phyloP scores from a whole-genome alignment of 2,113 vertebrate genomes.

The Carollia perspicillata region DNA sequence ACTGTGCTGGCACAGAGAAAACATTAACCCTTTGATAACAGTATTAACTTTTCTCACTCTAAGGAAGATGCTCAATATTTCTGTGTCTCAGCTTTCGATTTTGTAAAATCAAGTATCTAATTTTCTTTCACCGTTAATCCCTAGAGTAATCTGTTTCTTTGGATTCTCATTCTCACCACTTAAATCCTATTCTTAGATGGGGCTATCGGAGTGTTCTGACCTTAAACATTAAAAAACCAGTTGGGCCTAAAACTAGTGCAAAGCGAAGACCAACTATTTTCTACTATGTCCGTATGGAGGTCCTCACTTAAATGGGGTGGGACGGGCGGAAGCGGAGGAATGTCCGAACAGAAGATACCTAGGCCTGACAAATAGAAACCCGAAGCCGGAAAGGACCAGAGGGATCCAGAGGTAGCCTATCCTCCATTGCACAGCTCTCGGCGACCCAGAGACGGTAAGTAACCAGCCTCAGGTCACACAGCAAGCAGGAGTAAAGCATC shows the following conservation, averaged over 20 bases:
- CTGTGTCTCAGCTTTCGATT: neutral
- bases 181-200: neutral
- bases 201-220: neutral
- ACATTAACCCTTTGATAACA: neutral
- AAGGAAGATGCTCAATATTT: neutral
- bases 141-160: neutral
- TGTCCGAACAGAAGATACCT: neutral
- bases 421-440: neutral
- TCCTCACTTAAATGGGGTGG: neutral
- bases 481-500: neutral
- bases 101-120: neutral
- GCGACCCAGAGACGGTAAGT: neutral
- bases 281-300: neutral
- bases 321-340: too few relatives aligned
- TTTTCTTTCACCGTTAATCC: neutral
- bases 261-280: neutral
- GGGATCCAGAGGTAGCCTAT: neutral
- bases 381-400: neutral
- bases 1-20: neutral
- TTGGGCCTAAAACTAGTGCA: neutral
- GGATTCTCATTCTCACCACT: neutral
- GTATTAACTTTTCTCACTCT: conserved; percentile 17
- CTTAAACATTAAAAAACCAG: neutral
- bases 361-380: neutral
- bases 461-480: neutral